These are phyloP conservation scores for Hydropsyche betteni DNA, from an alignment of 2,888 invertebrate genomes.

Conservation along the genomic window DNA sequence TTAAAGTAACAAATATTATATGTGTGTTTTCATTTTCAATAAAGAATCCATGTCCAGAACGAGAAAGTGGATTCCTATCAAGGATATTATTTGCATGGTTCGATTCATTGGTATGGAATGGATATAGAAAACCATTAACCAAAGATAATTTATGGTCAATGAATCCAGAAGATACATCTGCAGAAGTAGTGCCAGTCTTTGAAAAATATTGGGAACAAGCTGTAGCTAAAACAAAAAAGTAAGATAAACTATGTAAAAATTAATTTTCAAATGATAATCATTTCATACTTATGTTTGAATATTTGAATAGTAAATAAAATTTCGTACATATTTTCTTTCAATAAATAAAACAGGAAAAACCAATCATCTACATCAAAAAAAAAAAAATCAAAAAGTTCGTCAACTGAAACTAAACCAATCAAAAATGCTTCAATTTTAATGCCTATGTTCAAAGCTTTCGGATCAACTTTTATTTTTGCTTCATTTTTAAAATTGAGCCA, in stretches of 20 bases:
- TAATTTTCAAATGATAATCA: not conserved
- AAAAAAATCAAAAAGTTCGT: slow-evolving; percentile 76
- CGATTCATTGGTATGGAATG: slow-evolving; percentile 82
- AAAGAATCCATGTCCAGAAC: slow-evolving; percentile 89
- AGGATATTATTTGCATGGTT: slow-evolving; percentile 92
- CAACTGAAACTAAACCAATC: slow-evolving; percentile 70
- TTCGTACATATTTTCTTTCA: not conserved
- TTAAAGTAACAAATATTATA: not conserved
- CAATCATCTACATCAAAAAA: slow-evolving; percentile 68
- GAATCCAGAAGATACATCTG: slow-evolving; percentile 82
- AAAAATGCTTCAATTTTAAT: slow-evolving; percentile 84
- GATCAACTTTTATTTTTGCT: slow-evolving; percentile 86
- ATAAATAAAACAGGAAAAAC: slow-evolving; percentile 60
- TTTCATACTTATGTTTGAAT: too few relatives aligned
- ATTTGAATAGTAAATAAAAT: too few relatives aligned
- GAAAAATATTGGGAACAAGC: slow-evolving; percentile 84
- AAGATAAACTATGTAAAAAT: slow-evolving; percentile 55
- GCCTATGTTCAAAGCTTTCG: slow-evolving; percentile 87
- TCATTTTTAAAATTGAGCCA: slow-evolving; percentile 82
- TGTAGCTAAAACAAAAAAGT: slow-evolving; percentile 72
- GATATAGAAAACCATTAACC: slow-evolving; percentile 84
- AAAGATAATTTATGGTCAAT: slow-evolving; percentile 91
- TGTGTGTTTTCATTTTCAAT: slow-evolving; percentile 53
- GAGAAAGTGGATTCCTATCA: slow-evolving; percentile 84
- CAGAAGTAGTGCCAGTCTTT: slow-evolving; percentile 82